Conservation (phyloP, 2,797 vertebrate species). For the Loris lydekkerianus region DNA sequence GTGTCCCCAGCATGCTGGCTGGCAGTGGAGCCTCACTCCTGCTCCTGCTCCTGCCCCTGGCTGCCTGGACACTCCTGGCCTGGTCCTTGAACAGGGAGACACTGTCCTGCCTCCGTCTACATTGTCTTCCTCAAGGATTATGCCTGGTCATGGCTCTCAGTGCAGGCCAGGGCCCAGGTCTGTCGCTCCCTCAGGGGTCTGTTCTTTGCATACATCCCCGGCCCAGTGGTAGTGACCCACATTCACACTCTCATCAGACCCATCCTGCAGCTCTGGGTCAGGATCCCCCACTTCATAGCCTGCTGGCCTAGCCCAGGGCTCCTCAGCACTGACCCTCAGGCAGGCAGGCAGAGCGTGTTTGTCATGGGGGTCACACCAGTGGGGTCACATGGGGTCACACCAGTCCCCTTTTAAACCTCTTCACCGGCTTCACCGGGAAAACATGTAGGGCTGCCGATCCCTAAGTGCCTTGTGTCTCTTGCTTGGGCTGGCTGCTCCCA, state of each 20-base stretch:
- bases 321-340: no score
- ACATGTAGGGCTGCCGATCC: no score
- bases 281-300: neutral
- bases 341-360: no score
- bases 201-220: neutral
- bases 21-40: neutral
- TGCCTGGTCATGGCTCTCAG: neutral
- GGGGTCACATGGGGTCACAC: no score
- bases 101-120: neutral
- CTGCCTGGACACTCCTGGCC: neutral
- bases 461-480: no score
- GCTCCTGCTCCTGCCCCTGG: neutral
- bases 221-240: fast-evolving
- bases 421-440: no score
- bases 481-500: no score
- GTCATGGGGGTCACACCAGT: no score
- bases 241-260: neutral
- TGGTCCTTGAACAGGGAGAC: neutral
- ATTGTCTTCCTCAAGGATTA: neutral
- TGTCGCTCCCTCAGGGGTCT: neutral
- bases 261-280: neutral
- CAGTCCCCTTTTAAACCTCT: no score
- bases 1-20: neutral
- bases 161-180: neutral
- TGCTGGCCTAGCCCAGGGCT: no score